Conservation (phyloP, 2,113 vertebrate genomes). For the Salvator merianae region DNA sequence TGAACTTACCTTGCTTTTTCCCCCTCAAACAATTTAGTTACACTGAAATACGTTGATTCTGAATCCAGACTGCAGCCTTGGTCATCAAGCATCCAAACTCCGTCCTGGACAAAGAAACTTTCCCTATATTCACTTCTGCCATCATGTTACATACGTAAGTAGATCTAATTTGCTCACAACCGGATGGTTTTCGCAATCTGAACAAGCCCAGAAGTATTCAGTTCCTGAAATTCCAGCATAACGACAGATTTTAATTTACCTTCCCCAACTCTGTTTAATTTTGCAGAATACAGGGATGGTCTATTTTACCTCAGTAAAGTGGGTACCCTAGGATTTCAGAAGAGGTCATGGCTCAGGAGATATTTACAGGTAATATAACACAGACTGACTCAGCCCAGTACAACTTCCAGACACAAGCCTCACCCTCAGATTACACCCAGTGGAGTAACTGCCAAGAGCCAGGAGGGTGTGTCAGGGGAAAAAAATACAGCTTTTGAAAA, state of each 20-base stretch:
- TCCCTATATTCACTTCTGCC: constrained; percentile 1
- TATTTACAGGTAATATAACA: not conserved
- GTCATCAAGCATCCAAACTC: not conserved
- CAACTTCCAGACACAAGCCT: not conserved
- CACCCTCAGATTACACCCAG: not conserved
- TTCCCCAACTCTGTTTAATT: not conserved
- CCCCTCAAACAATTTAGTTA: not conserved
- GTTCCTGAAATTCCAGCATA: constrained; percentile 52
- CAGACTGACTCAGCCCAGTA: not conserved
- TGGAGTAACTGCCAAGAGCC: not conserved
- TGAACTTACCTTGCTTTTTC: constrained; percentile 9
- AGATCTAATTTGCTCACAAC: constrained; percentile 28
- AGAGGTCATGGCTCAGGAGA: not conserved
- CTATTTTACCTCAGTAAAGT: not conserved
- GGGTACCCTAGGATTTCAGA: not conserved
- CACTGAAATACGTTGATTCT: not conserved
- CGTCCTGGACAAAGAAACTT: constrained; percentile 7
- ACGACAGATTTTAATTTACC: constrained; percentile 17
- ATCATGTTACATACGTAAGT: not conserved
- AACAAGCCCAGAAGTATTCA: constrained; percentile 12
- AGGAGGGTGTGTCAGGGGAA: not conserved
- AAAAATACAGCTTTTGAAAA: not conserved
- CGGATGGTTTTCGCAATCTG: constrained; percentile 27
- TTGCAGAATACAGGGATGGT: rapidly evolving
- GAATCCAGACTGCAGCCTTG: not conserved